A percentile compares a stretch with the other conserved stretches of the same genome.
phyloP scores from a whole-genome alignment of 2,113 vertebrate genomes.

The Amazona guildingii region DNA sequence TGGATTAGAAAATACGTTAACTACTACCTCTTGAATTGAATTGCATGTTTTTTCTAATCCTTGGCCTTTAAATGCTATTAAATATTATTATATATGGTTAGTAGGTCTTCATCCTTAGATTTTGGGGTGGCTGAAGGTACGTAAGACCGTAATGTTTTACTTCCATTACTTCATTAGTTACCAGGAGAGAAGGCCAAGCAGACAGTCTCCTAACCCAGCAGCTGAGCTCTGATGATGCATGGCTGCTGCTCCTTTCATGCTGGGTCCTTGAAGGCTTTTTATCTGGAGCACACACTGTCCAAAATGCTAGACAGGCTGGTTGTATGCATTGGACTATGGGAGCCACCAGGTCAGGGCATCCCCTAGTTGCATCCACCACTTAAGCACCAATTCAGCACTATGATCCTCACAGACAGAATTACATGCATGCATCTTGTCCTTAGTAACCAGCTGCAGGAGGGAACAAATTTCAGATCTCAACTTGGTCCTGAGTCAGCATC shows the following conservation, averaged over 20 bases:
- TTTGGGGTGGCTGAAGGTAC: neutral
- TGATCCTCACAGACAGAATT: neutral
- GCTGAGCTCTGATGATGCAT: neutral
- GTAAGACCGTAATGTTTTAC: neutral
- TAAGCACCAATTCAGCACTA: neutral
- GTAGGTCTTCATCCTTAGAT: neutral
- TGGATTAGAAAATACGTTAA: neutral
- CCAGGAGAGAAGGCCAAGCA: accelerated
- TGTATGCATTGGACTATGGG: neutral
- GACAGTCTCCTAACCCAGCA: neutral
- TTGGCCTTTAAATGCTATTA: neutral
- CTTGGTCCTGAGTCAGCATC: neutral
- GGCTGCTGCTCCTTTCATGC: neutral
- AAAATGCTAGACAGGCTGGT: neutral
- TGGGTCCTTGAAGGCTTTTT: neutral
- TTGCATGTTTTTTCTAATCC: neutral
- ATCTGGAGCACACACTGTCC: accelerated
- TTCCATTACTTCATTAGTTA: neutral
- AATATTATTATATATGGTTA: neutral
- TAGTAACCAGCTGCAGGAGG: neutral
- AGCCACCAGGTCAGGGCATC: neutral
- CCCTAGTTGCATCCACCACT: neutral
- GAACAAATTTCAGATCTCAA: neutral
- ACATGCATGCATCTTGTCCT: neutral
- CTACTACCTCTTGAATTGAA: neutral